Base-by-base conservation (phyloP, 2,113 vertebrate species). In the Caranx ignobilis region DNA sequence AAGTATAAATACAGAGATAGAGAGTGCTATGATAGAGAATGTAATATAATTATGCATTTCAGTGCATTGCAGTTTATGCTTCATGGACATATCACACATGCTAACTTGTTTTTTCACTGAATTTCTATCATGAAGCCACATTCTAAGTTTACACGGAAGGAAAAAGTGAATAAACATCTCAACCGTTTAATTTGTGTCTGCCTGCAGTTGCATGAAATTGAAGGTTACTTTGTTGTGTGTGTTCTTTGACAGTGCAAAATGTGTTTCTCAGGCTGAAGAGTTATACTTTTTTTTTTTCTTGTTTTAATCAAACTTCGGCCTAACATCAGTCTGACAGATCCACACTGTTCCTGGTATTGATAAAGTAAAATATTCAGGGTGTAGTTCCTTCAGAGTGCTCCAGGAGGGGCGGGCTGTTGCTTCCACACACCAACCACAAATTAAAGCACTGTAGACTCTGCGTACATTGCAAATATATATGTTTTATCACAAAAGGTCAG, bases 351-450 rank as follows among this genome's bases (percentile, higher is more conserved):
- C 47, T 54, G 21, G 6, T 50, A 43, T 54, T 71, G 57, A 62
- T 54, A 18, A 56, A 55, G 47, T 47, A 61, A 43, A 41, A 13
- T 70, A 35, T 68, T 71, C 31, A 60, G 18, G 60, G 21, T 45
- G 32, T 21, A 13, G 19, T 31, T 76, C 12, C 55, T 48, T 32
- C 16, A 13, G 47, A n/a, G 12, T 4, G 37, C 45, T 62, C 32
- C 31, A 11, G 18, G 19, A 77, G 6, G 9, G 34, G 34, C 6
- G 10, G 11, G 15, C 69, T 52, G 12, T 11, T 5, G 16, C 1
- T 13, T 60, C 63, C 9, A 35, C 11, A 3, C 19, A 54, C 45
- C 12, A 18, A 12, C 16, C 21, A 12, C 54, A 26, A 18, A 61
- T 18, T 34, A 13, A 73, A 37, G n/a, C 55, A 59, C 16, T 31